phyloP scores from a whole-genome alignment of 2,888 invertebrate species.

The Cenopis cana region DNA sequence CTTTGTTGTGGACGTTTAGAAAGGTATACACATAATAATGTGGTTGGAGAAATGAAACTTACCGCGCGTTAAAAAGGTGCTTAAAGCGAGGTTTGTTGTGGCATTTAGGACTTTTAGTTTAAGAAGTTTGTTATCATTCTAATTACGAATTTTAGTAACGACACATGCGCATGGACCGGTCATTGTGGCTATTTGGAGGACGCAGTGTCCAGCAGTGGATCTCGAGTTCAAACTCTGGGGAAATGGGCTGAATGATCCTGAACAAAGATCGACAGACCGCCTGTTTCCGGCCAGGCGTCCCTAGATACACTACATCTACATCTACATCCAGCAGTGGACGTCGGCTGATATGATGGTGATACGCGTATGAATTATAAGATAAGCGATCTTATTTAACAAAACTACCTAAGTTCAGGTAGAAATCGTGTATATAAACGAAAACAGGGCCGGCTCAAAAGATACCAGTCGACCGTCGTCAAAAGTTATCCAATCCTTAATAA shows the following conservation, averaged over 20 bases:
- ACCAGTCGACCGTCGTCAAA: conserved; percentile 81
- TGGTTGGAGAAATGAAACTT: conserved; percentile 12
- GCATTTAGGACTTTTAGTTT: conserved; percentile 37
- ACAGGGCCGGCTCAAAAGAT: conserved; percentile 60
- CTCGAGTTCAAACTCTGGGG: too few relatives aligned
- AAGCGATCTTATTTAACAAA: conserved; percentile 28
- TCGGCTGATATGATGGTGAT: too few relatives aligned
- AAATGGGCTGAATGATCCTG: too few relatives aligned
- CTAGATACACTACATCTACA: too few relatives aligned
- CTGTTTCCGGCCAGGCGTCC: too few relatives aligned
- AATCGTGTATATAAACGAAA: conserved; percentile 46
- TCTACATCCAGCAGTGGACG: too few relatives aligned
- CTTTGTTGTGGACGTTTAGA: conserved; percentile 51
- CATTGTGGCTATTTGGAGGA: too few relatives aligned
- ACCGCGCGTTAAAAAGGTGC: not conserved
- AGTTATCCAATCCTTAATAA: conserved; percentile 81
- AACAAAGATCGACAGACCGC: too few relatives aligned
- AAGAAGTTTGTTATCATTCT: conserved; percentile 61
- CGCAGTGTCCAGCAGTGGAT: too few relatives aligned
- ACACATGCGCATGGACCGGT: too few relatives aligned
- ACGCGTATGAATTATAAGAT: conserved; percentile 16
- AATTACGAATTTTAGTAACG: conserved; percentile 62
- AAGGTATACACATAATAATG: not conserved
- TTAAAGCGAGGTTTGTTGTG: not conserved
- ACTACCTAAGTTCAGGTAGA: conserved; percentile 40